These are phyloP conservation scores for Otus sunia DNA, from an alignment of 2,113 vertebrate genomes.

Conservation along the genomic window DNA sequence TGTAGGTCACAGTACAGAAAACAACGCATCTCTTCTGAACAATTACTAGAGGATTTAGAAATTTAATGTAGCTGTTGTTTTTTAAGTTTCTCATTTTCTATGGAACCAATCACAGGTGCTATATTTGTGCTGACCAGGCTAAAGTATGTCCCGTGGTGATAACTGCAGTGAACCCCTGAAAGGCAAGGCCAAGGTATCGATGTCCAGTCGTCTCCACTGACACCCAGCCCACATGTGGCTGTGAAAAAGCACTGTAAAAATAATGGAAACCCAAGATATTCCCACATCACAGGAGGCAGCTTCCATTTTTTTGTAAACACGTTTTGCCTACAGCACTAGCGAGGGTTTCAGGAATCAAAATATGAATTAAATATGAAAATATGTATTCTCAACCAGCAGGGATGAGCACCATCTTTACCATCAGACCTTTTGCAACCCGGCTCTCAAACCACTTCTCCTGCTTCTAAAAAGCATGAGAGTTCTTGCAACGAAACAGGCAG, in stretches of 20 bases:
- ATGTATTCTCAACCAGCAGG: not conserved
- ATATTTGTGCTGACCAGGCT: not conserved
- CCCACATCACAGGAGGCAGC: not conserved
- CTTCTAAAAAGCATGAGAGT: not conserved
- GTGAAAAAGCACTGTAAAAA: not conserved
- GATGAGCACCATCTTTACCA: not conserved
- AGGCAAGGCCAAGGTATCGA: not conserved
- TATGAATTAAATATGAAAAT: not conserved
- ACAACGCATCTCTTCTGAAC: not conserved
- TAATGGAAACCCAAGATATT: not conserved
- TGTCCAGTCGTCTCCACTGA: not conserved
- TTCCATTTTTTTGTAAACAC: not conserved
- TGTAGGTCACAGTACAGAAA: not conserved
- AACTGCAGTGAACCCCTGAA: not conserved
- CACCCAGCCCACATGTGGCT: rapidly evolving
- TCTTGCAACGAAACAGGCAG: not conserved
- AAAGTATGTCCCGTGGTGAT: rapidly evolving
- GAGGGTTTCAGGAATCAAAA: not conserved
- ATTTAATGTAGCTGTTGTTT: not conserved
- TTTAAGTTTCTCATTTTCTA: not conserved
- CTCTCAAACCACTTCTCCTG: not conserved
- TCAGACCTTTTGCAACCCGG: not conserved
- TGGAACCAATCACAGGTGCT: not conserved
- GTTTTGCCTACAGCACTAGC: not conserved
- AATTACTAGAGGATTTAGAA: not conserved